Percentiles rank a stretch among this genome's conserved stretches.
Conservation (phyloP, 2,888 invertebrate genomes). For the Therioaphis trifolii region DNA sequence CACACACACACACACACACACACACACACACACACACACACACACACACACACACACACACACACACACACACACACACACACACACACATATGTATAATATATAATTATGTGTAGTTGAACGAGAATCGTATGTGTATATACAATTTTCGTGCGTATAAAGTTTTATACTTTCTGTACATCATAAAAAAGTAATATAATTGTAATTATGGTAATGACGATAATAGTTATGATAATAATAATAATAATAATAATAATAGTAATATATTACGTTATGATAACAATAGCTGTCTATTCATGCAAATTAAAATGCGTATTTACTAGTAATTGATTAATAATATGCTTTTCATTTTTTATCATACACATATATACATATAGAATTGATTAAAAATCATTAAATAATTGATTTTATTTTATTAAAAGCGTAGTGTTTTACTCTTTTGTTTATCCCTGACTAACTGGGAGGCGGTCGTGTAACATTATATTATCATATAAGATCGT, state of each 20-base stretch:
- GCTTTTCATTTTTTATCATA: not conserved
- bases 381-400: not conserved
- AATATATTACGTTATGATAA: not conserved
- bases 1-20: too few relatives aligned
- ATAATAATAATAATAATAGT: constrained; percentile 1
- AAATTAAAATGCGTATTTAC: constrained; percentile 51
- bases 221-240: constrained; percentile 23
- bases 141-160: not conserved
- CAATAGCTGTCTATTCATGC: constrained; percentile 51
- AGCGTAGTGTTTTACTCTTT: constrained; percentile 62
- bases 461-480: too few relatives aligned
- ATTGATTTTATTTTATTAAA: constrained; percentile 38
- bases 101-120: not conserved
- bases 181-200: too few relatives aligned
- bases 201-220: not conserved
- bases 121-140: constrained; percentile 6
- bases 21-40: too few relatives aligned
- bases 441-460: constrained; percentile 45
- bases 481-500: too few relatives aligned
- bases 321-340: constrained; percentile 7
- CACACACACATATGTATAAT: too few relatives aligned
- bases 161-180: constrained; percentile 7
- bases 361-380: too few relatives aligned
- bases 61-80: too few relatives aligned
- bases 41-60: too few relatives aligned